Evolutionary conservation across 2,113 vertebrate genomes (phyloP).

Genomic region (Oreocharis arfaki): DNA sequence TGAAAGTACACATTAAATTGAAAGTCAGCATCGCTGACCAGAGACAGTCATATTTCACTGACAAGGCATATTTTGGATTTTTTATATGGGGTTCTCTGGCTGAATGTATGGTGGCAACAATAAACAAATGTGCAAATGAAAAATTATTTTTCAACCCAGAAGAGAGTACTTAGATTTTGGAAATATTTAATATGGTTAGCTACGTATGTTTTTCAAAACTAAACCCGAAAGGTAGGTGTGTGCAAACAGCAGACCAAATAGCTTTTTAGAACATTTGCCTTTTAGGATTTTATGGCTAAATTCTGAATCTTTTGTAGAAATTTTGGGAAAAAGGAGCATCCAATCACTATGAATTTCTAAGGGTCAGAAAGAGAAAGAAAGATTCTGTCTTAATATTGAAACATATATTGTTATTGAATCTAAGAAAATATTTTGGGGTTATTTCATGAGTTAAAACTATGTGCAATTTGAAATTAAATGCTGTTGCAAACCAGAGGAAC

Average conservation of each 20-base stretch:
- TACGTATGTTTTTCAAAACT: not conserved
- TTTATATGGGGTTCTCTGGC: not conserved
- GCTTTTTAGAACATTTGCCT: not conserved
- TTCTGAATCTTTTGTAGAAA: not conserved
- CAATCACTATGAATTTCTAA: not conserved
- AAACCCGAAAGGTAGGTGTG: not conserved
- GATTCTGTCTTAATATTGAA: not conserved
- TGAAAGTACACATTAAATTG: not conserved
- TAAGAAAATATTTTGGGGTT: not conserved
- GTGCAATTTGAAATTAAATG: not conserved
- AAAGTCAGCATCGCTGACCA: not conserved
- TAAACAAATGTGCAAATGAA: not conserved
- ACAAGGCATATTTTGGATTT: not conserved
- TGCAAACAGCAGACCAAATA: not conserved
- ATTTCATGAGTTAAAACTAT: not conserved
- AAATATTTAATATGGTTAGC: not conserved
- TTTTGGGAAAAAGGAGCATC: not conserved
- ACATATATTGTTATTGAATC: not conserved
- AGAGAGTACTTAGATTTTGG: not conserved
- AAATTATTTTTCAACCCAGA: not conserved
- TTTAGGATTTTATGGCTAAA: not conserved
- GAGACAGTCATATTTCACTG: not conserved
- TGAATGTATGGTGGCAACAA: not conserved
- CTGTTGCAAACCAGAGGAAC: not conserved
- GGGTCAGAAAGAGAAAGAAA: not conserved